These are phyloP conservation scores for Heterochromis multidens DNA, from an alignment of 2,113 vertebrate species.

Conservation along the genomic window DNA sequence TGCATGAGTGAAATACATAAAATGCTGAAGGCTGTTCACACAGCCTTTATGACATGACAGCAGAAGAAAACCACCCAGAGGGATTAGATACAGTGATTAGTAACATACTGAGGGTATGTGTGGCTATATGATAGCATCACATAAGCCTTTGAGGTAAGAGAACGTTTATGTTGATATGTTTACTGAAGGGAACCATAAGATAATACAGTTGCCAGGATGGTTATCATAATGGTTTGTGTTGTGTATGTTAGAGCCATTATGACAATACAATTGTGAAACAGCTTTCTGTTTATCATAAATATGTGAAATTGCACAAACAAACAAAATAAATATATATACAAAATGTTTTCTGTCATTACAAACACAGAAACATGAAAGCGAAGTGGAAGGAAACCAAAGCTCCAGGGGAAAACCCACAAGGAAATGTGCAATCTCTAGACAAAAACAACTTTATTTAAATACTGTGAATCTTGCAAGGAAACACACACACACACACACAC, in stretches of 20 bases:
- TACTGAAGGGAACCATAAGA: background rate
- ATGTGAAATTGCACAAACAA: conserved; percentile 2
- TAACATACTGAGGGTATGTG: background rate
- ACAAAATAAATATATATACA: background rate
- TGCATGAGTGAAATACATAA: background rate
- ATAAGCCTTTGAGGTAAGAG: background rate
- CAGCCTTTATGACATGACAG: background rate
- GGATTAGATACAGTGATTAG: background rate
- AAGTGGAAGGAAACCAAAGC: background rate
- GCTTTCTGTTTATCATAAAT: background rate
- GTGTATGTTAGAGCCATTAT: background rate
- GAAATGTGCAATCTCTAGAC: background rate
- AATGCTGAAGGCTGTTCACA: background rate
- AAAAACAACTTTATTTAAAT: background rate
- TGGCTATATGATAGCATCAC: background rate
- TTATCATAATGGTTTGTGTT: background rate
- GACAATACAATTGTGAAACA: background rate
- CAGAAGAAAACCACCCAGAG: background rate
- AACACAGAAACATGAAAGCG: background rate
- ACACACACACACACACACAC: background rate
- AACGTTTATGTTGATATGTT: background rate
- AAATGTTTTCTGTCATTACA: background rate
- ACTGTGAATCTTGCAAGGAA: background rate
- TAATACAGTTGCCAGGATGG: background rate
- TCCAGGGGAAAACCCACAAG: background rate